A percentile compares a stretch with the other conserved stretches of the same genome.
Conservation (phyloP, 2,113 vertebrate species). For the Nerophis ophidion region DNA sequence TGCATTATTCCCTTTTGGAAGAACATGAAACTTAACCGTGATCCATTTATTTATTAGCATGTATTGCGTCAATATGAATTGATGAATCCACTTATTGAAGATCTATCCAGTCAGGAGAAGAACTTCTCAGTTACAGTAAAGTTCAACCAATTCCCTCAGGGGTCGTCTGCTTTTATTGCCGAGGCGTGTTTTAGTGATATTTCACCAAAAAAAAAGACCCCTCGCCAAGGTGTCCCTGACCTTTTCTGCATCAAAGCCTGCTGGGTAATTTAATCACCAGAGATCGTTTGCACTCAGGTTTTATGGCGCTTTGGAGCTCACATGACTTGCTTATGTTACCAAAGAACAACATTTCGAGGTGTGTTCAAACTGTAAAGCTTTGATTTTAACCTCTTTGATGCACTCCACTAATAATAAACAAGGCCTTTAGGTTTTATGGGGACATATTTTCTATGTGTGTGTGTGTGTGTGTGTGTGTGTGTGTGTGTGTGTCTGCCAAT, state of each 20-base stretch:
- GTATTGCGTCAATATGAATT: too few relatives aligned
- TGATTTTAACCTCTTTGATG: constrained; percentile 17
- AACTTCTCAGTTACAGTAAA: not conserved
- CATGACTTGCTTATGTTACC: constrained; percentile 20
- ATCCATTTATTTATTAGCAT: too few relatives aligned
- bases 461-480: too few relatives aligned
- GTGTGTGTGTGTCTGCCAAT: too few relatives aligned
- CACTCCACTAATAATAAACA: constrained; percentile 18
- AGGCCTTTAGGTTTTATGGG: not conserved
- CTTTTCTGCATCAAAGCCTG: constrained; percentile 6
- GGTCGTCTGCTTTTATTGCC: constrained; percentile 4
- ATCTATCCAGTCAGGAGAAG: not conserved
- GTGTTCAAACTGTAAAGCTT: constrained; percentile 2
- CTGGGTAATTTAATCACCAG: constrained; percentile 10
- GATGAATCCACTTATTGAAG: too few relatives aligned
- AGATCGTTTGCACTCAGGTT: constrained; percentile 22
- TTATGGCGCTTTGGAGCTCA: constrained; percentile 48
- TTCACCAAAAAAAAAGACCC: not conserved
- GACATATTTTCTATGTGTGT: not conserved
- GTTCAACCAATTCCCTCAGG: not conserved
- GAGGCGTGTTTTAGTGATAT: not conserved
- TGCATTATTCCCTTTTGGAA: too few relatives aligned
- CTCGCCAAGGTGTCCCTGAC: not conserved
- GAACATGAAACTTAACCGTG: too few relatives aligned
- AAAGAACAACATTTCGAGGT: constrained; percentile 43